Evolutionary conservation across 2,797 vertebrate species (phyloP).

Genomic region (Erethizon dorsatum): DNA sequence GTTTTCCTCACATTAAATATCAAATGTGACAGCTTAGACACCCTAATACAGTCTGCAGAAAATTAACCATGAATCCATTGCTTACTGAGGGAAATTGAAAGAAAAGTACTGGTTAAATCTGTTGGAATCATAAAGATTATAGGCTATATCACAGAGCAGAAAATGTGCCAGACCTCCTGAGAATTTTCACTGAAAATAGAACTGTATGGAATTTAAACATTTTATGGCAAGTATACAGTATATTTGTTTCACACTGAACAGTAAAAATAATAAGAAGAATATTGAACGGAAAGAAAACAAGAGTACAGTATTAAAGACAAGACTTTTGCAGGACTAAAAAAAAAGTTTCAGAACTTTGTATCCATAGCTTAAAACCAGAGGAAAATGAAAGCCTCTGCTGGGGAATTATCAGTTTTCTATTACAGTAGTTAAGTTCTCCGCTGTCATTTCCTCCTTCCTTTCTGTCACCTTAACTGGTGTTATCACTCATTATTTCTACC

Average conservation of each 20-base stretch:
- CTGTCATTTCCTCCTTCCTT: not conserved
- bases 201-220: not conserved
- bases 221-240: not conserved
- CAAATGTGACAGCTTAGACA: slow-evolving; percentile 65
- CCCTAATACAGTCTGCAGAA: slow-evolving; percentile 15
- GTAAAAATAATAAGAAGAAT: not conserved
- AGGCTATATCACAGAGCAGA: not conserved
- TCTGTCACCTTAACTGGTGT: not conserved
- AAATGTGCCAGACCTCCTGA: slow-evolving; percentile 14
- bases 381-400: not conserved
- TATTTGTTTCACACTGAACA: not conserved
- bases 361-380: not conserved
- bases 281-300: not conserved
- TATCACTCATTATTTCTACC: not conserved
- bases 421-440: not conserved
- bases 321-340: not conserved
- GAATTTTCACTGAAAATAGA: slow-evolving; percentile 29
- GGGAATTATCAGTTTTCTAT: not conserved
- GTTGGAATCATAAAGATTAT: slow-evolving; percentile 1
- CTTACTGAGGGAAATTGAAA: slow-evolving; percentile 62
- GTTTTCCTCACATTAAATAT: slow-evolving; percentile 53
- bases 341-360: not conserved
- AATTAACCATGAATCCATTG: slow-evolving; percentile 70
- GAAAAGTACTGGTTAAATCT: slow-evolving; percentile 59
- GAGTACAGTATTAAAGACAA: not conserved